Conservation (phyloP, 1,140 invertebrate genomes). For the Hypsibius dujardini region DNA sequence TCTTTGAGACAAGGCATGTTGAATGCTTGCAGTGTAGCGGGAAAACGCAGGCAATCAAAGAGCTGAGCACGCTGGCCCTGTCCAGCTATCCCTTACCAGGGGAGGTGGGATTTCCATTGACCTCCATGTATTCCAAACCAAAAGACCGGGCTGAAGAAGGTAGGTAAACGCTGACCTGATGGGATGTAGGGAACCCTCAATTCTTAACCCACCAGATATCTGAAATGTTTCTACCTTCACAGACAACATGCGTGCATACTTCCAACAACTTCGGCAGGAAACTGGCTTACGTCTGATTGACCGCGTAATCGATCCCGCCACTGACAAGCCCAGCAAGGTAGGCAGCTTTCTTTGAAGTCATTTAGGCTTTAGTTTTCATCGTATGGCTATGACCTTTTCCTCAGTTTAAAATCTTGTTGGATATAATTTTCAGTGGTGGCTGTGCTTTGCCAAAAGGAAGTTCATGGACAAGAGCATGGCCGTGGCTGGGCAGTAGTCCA, state of each 20-base stretch:
- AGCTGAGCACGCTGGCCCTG: constrained; percentile 87
- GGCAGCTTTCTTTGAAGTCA: not conserved
- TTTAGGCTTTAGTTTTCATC: not conserved
- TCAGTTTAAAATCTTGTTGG: constrained; percentile 17
- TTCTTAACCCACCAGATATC: constrained; percentile 17
- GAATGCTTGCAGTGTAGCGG: constrained; percentile 52
- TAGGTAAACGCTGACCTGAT: constrained; percentile 22
- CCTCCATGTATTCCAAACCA: constrained; percentile 85
- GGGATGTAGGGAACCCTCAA: constrained; percentile 17
- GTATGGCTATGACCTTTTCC: not conserved
- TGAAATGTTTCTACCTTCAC: constrained; percentile 30
- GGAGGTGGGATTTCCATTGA: constrained; percentile 84
- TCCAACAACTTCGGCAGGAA: constrained; percentile 86
- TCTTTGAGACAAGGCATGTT: too few relatives aligned
- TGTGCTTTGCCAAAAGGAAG: constrained; percentile 95
- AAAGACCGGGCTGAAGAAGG: constrained; percentile 31
- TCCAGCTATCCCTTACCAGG: constrained; percentile 92
- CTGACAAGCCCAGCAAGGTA: constrained; percentile 79
- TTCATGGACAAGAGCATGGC: constrained; percentile 98
- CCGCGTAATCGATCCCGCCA: constrained; percentile 68
- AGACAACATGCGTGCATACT: constrained; percentile 79
- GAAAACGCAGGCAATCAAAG: constrained; percentile 72
- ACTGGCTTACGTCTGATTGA: constrained; percentile 73
- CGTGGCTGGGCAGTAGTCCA: constrained; percentile 38
- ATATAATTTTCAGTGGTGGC: constrained; percentile 61